These are phyloP conservation scores for Arrhamphus sclerolepis DNA, from an alignment of 2,797 vertebrate species.

Conservation along the genomic window DNA sequence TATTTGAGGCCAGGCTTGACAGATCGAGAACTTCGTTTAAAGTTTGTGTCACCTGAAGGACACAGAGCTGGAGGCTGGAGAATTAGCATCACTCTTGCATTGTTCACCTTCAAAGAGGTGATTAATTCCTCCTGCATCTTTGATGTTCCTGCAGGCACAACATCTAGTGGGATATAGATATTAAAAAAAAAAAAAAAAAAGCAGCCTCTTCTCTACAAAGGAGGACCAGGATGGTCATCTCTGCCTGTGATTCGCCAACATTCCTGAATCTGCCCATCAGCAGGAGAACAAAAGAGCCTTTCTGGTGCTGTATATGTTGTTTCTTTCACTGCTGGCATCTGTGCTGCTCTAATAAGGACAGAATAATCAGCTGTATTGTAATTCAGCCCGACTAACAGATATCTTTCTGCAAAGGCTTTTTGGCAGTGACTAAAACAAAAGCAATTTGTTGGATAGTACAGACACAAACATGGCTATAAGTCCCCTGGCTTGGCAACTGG, in stretches of 20 bases:
- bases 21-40: slow-evolving; percentile 35
- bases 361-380: slow-evolving; percentile 62
- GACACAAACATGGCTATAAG: slow-evolving; percentile 47
- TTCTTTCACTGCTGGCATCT: slow-evolving; percentile 43
- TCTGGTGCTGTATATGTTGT: slow-evolving; percentile 41
- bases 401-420: slow-evolving; percentile 51
- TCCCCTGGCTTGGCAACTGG: slow-evolving; percentile 39
- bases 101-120: slow-evolving; percentile 49
- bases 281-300: slow-evolving; percentile 60
- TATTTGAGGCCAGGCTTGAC: slow-evolving; percentile 24
- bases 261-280: slow-evolving; percentile 47
- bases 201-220: slow-evolving; percentile 45
- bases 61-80: slow-evolving; percentile 18
- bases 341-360: slow-evolving; percentile 54
- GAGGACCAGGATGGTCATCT: slow-evolving; percentile 43
- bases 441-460: slow-evolving; percentile 37
- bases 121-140: slow-evolving; percentile 48
- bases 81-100: slow-evolving; percentile 41
- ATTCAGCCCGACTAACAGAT: slow-evolving; percentile 56
- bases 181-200: slow-evolving; percentile 35
- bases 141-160: slow-evolving; percentile 51
- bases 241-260: slow-evolving; percentile 63
- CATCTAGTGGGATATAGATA: slow-evolving; percentile 25
- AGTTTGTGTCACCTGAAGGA: slow-evolving; percentile 33
- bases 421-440: slow-evolving; percentile 52